Percentiles rank a stretch among this genome's conserved stretches.
Conservation (phyloP, 2,888 invertebrate species). For the Xestia rhomboidea region DNA sequence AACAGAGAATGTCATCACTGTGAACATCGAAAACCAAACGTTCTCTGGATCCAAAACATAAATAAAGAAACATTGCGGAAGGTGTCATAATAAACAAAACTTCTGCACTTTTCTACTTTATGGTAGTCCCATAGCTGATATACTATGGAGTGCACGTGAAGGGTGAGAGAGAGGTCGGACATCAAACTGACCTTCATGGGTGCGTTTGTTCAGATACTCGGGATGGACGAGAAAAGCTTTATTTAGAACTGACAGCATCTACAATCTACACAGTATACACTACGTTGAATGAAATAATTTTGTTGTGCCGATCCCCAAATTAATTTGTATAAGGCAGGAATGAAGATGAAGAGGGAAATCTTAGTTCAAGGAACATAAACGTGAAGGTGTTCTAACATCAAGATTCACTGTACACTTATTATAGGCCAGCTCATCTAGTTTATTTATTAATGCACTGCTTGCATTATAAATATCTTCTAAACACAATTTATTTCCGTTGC, state of each 20-base stretch:
- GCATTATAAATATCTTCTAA: slow-evolving; percentile 31
- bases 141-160: slow-evolving; percentile 1
- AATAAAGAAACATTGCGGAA: not conserved
- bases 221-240: not conserved
- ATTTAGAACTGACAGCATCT: not conserved
- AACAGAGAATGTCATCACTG: not conserved
- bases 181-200: slow-evolving; percentile 35
- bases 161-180: slow-evolving; percentile 37
- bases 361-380: not conserved
- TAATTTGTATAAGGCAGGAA: not conserved
- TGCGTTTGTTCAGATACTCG: slow-evolving; percentile 8
- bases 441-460: slow-evolving; percentile 8
- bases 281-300: not conserved
- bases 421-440: not conserved
- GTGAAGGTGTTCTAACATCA: not conserved
- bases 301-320: not conserved
- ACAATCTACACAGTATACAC: not conserved
- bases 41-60: not conserved
- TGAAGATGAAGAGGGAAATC: not conserved
- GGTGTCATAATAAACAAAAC: not conserved
- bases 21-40: not conserved
- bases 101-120: not conserved
- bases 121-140: not conserved
- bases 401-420: not conserved
- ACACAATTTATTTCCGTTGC: slow-evolving; percentile 37